phyloP scores from a whole-genome alignment of 2,888 invertebrate species.

The Ephialtes manifestator region DNA sequence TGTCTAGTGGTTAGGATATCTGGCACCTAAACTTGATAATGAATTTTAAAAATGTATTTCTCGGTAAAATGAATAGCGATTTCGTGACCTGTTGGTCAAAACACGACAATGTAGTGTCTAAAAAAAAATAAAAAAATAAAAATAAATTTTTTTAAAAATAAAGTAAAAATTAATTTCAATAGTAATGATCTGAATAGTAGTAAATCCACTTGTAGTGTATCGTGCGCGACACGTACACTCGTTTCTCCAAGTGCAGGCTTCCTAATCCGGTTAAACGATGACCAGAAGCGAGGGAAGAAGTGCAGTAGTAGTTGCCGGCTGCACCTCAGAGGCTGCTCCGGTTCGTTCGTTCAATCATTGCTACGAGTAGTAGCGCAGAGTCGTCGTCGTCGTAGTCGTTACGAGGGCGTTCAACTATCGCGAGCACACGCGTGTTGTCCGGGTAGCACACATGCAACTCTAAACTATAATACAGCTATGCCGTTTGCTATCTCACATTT shows the following conservation, averaged over 20 bases:
- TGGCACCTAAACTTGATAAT: no score
- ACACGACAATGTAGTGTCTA: no score
- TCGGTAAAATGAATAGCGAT: no score
- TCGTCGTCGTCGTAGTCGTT: conserved; percentile 75
- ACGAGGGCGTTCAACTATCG: conserved; percentile 83
- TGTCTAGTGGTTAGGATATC: no score
- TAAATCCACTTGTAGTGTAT: conserved; percentile 33
- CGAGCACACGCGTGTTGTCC: conserved; percentile 44
- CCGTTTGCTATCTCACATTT: conserved; percentile 23
- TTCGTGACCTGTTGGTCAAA: no score
- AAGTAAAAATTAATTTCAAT: neutral
- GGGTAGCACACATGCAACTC: conserved; percentile 43
- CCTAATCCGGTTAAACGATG: conserved; percentile 84
- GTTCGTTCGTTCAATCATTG: conserved; percentile 77
- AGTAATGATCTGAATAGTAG: neutral
- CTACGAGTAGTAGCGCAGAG: conserved; percentile 71
- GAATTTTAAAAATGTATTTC: no score
- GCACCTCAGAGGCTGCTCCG: conserved; percentile 80
- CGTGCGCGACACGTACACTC: conserved; percentile 73
- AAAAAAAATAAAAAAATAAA: no score
- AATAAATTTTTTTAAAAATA: no score
- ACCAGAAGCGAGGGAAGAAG: conserved; percentile 52
- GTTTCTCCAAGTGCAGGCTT: conserved; percentile 81
- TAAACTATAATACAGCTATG: conserved; percentile 43
- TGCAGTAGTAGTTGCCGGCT: conserved; percentile 68